Base-by-base conservation (phyloP, 2,113 vertebrate species). In the Gallinago paraguaiae region DNA sequence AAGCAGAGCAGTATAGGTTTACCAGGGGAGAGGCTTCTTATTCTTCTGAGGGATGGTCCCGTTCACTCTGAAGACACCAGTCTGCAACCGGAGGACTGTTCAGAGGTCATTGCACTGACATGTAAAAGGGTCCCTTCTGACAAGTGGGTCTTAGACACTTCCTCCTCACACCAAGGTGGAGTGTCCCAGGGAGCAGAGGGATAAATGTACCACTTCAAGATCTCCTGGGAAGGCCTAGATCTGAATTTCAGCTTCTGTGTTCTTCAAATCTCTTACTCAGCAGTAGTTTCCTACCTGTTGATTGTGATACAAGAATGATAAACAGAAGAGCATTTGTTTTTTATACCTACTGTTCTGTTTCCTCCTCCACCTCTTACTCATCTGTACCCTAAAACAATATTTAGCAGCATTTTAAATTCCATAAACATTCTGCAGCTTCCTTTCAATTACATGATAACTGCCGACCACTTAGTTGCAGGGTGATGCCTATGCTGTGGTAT, bases 331-430 rank as follows among this genome's bases (percentile, higher is more conserved):
- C 41, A 10, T 33, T 65, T 61, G 9, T 76, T 54, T 54, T 37
- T 54, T 82, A 78, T 14, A 72, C 8, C 37, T 20, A 8, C 33
- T 12, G 51, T 41, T 53, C 71, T 86, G 41, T 70, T 79, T 84
- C 65, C 39, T 86, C 43, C 64, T 70, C 61, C 37, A 31, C n/a
- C 45, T 88, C 82, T 95, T 82, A 56, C 61, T 71, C 64, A 53
- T 75, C 71, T 72, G 76, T 68, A 56, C 59, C n/a, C 37, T n/a
- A 64, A 64, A 86, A 2, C 39, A 81, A 9, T 68, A 68, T 81
- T 86, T 83, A 90, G 75, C 69, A 95, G 53, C 39, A 41, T 67
- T 94, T 93, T 48, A 50, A 63, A 81, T 82, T 79, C 69, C 80
- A 79, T 61, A 60, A 31, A 4, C 17, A 16, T 76, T 83, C 72